Evolutionary conservation across 2,888 invertebrate genomes (phyloP).

Genomic region (Spilarctia lutea): DNA sequence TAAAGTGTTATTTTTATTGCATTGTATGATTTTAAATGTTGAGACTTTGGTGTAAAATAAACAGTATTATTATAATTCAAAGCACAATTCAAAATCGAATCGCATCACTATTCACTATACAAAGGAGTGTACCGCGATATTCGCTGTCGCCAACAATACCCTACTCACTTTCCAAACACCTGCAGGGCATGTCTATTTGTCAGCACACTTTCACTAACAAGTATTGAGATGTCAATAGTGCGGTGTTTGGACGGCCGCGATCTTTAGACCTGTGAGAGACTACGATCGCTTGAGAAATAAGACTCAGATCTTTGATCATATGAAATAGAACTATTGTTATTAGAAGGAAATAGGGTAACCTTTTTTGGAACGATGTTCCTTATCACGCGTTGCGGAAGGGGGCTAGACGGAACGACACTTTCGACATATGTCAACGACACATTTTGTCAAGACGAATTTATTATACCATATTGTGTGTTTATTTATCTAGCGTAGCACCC

Average conservation of each 20-base stretch:
- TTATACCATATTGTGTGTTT: too few relatives aligned
- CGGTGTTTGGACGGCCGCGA: background rate
- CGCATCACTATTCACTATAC: conserved; percentile 11
- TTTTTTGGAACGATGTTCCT: too few relatives aligned
- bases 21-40: too few relatives aligned
- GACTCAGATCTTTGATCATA: background rate
- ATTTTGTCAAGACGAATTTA: too few relatives aligned
- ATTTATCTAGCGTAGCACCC: too few relatives aligned
- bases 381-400: too few relatives aligned
- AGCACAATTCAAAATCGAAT: conserved; percentile 1
- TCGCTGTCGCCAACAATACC: background rate
- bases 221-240: conserved; percentile 8
- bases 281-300: background rate
- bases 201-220: conserved; percentile 4
- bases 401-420: too few relatives aligned
- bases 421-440: too few relatives aligned
- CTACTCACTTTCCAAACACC: conserved; percentile 5
- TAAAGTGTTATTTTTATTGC: too few relatives aligned
- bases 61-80: too few relatives aligned
- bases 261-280: background rate
- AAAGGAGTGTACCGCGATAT: background rate
- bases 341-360: too few relatives aligned
- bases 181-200: conserved; percentile 12
- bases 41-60: too few relatives aligned
- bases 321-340: background rate